Base-by-base conservation (phyloP, 2,888 invertebrate species). In the Brachyopa scutellaris region DNA sequence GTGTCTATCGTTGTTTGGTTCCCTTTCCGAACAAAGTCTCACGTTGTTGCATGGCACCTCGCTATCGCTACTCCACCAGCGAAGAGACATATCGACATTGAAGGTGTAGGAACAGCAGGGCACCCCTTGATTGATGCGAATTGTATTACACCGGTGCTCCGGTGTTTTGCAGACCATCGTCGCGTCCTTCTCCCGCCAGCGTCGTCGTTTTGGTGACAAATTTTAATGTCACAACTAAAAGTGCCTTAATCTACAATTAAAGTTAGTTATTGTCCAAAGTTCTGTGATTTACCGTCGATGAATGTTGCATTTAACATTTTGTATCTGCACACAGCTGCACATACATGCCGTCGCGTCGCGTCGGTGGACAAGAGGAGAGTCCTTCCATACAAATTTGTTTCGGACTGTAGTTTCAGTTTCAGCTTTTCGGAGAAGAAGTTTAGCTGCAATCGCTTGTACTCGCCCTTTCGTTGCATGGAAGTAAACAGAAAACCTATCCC, bases 141-240 rank as follows among this genome's bases (percentile, higher is more conserved):
- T 79, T 79, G 66, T n/a, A n/a, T n/a, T 55, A 2, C 8, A 19
- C 33, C 23, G 33, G 19, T 61, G 47, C 45, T 31, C 40, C 23
- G n/a, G n/a, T n/a, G n/a, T n/a, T n/a, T n/a, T n/a, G n/a, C n/a
- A n/a, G n/a, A n/a, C n/a, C n/a, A n/a, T n/a, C n/a, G n/a, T n/a
- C 4, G 26, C 26, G 26, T 26, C 26, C 26, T 26, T 26, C 26
- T 26, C 9, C 2, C 7, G 19, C 61, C 29, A 21, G 2, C 21
- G 45, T 64, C 45, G 42, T 29, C 11, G 45, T 61, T 11, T 45
- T 42, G 26, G 76, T 76, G 80, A 76, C 80, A 80, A 80, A 80
- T 80, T n/a, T 80, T 80, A 76, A 80, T 76, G 69, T 26, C 61
- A 78, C 78, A 80, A 80, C 80, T 74, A 69, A 76, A 80, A 80